Base-by-base conservation (phyloP, 2,113 vertebrate species). In the Heloderma charlesbogerti region DNA sequence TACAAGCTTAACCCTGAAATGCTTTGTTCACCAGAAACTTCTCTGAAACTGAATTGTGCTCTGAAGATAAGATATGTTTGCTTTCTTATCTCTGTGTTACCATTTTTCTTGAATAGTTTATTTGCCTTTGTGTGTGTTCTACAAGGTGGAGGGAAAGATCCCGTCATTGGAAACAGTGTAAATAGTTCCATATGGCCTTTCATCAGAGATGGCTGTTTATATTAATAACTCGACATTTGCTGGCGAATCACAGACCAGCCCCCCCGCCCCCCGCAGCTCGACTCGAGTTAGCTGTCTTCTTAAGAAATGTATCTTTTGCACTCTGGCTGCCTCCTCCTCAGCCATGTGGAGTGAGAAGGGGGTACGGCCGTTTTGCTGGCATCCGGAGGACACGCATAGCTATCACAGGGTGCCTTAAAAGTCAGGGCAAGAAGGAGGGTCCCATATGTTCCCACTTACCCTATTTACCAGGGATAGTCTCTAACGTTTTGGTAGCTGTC, bases 101-200 rank as follows among this genome's bases (percentile, higher is more conserved):
- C 91, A 87, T 79, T 93, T 87, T 92, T 87, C 95, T 95, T 94
- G 93, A 93, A 93, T 89, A 90, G 89, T 94, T 93, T 84, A 74
- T 95, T 93, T 95, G 89, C 89, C 95, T 96, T 95, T 94, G 94
- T 95, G 90, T 88, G 91, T 82, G 82, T 88, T 95, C 57, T 87
- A 82, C 94, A 91, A 94, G 90, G 89, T 87, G 89, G 71, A 93
- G 57, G 40, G 63, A 85, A 91, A 95, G 93, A 94, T 89, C 87
- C 82, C 16, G 78, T 93, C 91, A 48, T 2, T 86, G 86, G 90
- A 94, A 94, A 92, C 78, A 92, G 84, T 86, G 87, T 93, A 94
- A 96, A 96, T 95, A 95, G 92, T 97, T 94, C 94, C 93, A 88
- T n/a, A 43, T 90, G 82, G 51, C 67, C 60, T 90, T 84, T 34